These are phyloP conservation scores for Alauda arvensis DNA, from an alignment of 2,797 vertebrate species.

Conservation along the genomic window DNA sequence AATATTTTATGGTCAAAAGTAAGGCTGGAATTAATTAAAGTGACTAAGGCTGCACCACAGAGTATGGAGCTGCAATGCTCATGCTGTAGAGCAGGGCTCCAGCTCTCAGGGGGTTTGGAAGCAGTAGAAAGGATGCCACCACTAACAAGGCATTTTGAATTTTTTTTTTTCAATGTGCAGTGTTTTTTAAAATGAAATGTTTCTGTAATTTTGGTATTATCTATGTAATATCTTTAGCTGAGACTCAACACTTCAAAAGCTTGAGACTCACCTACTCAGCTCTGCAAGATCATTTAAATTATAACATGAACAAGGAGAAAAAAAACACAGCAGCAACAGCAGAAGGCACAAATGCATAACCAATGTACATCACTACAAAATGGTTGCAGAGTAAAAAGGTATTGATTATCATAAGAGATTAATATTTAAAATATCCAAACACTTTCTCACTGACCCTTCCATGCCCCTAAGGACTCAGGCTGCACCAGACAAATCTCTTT, in stretches of 20 bases:
- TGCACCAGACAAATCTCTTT: not conserved
- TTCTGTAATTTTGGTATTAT: not conserved
- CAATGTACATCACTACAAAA: not conserved
- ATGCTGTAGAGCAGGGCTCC: not conserved
- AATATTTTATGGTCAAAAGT: slow-evolving; percentile 1
- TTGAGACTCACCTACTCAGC: not conserved
- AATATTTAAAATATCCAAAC: slow-evolving; percentile 46
- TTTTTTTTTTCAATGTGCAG: not conserved
- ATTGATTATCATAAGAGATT: slow-evolving; percentile 27
- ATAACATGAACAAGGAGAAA: not conserved
- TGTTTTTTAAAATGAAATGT: not conserved
- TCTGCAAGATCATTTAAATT: not conserved
- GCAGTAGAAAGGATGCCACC: not conserved
- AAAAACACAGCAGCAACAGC: not conserved
- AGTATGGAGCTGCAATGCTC: not conserved
- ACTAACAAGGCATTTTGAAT: not conserved
- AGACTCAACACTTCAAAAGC: not conserved
- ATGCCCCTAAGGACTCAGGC: not conserved
- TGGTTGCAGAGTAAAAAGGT: slow-evolving; percentile 49
- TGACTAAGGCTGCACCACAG: not conserved
- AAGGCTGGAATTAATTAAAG: slow-evolving; percentile 1
- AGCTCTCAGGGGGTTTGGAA: slow-evolving; percentile 5
- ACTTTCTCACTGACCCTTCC: not conserved
- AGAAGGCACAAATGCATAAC: slow-evolving; percentile 32
- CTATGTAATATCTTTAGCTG: not conserved